A percentile compares a stretch with the other conserved stretches of the same genome.
These are phyloP conservation scores for Lasioglossum zephyrum DNA, from an alignment of 2,888 invertebrate genomes.

Conservation along the genomic window DNA sequence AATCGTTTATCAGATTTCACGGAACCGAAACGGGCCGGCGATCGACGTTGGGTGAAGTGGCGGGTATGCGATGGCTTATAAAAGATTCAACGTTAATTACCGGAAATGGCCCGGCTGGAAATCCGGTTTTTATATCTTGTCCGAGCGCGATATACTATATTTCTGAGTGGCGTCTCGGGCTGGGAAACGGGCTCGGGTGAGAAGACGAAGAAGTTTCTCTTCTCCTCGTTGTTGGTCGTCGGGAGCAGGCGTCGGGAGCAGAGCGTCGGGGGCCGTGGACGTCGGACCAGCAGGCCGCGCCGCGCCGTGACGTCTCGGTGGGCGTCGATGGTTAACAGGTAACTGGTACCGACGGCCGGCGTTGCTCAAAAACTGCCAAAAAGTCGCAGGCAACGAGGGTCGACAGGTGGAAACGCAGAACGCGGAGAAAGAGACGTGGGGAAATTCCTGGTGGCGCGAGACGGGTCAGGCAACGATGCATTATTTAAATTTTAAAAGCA, in stretches of 20 bases:
- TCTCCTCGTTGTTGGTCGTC: background rate
- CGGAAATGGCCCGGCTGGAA: constrained; percentile 53
- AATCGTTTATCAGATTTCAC: constrained; percentile 41
- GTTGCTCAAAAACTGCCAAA: constrained; percentile 70
- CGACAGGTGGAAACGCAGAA: constrained; percentile 62
- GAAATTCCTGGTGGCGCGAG: constrained; percentile 42
- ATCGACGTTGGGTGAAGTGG: constrained; percentile 35
- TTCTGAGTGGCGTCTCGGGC: constrained; percentile 15
- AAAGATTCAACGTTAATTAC: constrained; percentile 64
- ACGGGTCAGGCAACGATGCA: constrained; percentile 73
- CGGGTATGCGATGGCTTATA: constrained; percentile 40
- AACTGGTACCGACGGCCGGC: constrained; percentile 53
- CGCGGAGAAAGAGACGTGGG: constrained; percentile 26
- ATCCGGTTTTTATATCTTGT: constrained; percentile 48
- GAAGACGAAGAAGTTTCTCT: constrained; percentile 44
- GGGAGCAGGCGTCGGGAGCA: background rate
- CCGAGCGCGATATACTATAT: constrained; percentile 33
- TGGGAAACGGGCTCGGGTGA: constrained; percentile 12
- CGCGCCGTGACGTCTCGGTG: constrained; percentile 39
- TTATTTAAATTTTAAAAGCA: constrained; percentile 84
- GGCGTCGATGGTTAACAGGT: constrained; percentile 54
- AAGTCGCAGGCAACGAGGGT: constrained; percentile 72
- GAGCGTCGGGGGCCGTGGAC: background rate
- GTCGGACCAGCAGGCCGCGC: constrained; percentile 19
- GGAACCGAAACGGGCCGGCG: constrained; percentile 21